Evolutionary conservation across 2,113 vertebrate genomes (phyloP), one percentile per base, ranked within the genome.

Genomic region (Thermophis baileyi): DNA sequence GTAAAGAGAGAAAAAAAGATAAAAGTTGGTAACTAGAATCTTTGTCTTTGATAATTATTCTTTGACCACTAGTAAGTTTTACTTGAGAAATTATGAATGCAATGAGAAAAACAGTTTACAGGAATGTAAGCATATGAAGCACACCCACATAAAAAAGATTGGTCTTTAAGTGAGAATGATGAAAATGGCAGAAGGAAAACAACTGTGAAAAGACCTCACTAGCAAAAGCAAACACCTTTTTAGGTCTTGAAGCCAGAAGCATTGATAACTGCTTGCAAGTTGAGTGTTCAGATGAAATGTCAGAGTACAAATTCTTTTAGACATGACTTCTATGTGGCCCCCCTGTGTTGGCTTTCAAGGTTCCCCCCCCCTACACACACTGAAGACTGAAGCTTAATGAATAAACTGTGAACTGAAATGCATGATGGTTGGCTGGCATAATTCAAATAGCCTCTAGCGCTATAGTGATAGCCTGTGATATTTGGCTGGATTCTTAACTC

Each of bases 121-220:
- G 27, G 16, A 90, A 85, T 30, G 89, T 25, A 92, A 93, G 25
- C 87, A 89, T 11, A 0, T 55, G 54, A 53, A 92, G 57, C 20
- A 16, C 86, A 25, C 92, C 89, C 81, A 63, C 24, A 49, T n/a
- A 86, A 81, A 51, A 93, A 90, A 81, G 47, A 87, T 51, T 47
- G 27, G 30, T 90, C 54, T 63, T 44, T 40, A 49, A 27, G 89
- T 91, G 69, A 90, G 50, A 25, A 9, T 69, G 74, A 49, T 53
- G 1, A 49, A 89, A 95, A 93, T 74, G 93, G 44, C 22, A 91
- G 51, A 94, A 92, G 53, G 89, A 90, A 46, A 91, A 44, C 57
- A 92, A 51, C 20, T 9, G 11, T 50, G 46, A 60, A 60, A 89
- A 85, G 63, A 55, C 2, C 1, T 63, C 8, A 51, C 14, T 87